phyloP scores from a whole-genome alignment of 92 coral and sea anemone species.

The Phenganax marumi region DNA sequence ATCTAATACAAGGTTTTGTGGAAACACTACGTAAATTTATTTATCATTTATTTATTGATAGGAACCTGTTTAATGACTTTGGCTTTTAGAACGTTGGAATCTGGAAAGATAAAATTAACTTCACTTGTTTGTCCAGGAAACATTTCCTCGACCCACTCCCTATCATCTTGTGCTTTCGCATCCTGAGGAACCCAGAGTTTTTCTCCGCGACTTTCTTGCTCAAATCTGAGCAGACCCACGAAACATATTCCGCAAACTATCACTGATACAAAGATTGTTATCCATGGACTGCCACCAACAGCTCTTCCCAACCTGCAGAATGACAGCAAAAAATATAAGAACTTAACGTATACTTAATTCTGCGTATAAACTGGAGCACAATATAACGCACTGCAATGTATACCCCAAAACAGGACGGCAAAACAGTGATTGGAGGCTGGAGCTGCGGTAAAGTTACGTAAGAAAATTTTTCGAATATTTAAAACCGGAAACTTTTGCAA shows the following conservation, averaged over 20 bases:
- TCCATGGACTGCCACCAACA: conserved; percentile 86
- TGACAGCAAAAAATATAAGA: neutral
- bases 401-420: no score
- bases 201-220: conserved; percentile 74
- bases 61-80: conserved; percentile 39
- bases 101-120: conserved; percentile 50
- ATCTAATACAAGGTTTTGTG: no score
- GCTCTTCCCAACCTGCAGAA: conserved; percentile 67
- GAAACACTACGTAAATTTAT: no score
- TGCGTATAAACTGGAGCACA: neutral
- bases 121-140: conserved; percentile 69
- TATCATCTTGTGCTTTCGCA: conserved; percentile 65
- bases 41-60: conserved; percentile 23
- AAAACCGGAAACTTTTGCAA: no score
- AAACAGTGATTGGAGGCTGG: no score
- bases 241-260: conserved; percentile 66
- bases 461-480: no score
- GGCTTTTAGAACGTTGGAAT: conserved; percentile 66
- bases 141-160: conserved; percentile 68
- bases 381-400: neutral
- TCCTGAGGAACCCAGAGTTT: conserved; percentile 88
- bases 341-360: neutral
- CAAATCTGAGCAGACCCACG: conserved; percentile 67
- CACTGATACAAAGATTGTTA: conserved; percentile 61
- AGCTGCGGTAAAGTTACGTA: no score